Evolutionary conservation across 2,113 vertebrate species (phyloP).

Genomic region (Herpailurus yagouaroundi): DNA sequence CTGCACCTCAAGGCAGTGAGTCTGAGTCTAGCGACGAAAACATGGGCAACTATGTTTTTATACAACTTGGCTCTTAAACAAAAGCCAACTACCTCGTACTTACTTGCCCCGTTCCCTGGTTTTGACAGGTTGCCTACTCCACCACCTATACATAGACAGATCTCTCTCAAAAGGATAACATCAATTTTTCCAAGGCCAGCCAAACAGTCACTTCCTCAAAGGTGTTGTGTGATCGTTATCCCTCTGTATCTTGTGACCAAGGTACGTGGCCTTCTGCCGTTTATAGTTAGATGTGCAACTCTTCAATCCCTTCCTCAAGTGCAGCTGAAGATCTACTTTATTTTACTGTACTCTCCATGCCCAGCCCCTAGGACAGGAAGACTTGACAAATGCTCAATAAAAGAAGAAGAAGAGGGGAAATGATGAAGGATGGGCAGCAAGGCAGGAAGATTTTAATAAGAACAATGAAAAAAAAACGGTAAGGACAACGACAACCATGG

Average conservation of each 20-base stretch:
- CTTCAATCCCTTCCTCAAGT: neutral
- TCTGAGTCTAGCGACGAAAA: constrained; percentile 8
- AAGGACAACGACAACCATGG: neutral
- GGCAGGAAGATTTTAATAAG: neutral
- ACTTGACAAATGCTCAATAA: neutral
- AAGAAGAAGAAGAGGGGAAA: neutral
- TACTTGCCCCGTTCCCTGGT: neutral
- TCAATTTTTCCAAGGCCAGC: constrained; percentile 24
- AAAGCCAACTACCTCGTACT: neutral
- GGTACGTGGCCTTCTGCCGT: neutral
- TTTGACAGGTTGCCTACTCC: neutral
- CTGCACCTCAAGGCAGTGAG: neutral
- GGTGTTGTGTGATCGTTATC: neutral
- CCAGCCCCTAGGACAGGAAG: neutral
- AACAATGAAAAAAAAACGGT: neutral
- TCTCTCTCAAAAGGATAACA: neutral
- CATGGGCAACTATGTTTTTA: neutral
- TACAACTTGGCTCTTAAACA: neutral
- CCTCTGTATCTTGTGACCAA: constrained; percentile 18
- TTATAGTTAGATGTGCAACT: neutral
- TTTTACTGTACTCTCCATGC: neutral
- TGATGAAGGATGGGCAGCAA: neutral
- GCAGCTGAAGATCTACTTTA: neutral
- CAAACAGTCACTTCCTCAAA: constrained; percentile 36
- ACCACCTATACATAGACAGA: neutral